A percentile compares a stretch with the other conserved stretches of the same genome.
phyloP scores from a whole-genome alignment of 2,888 invertebrate genomes.

The Anodontia alba region DNA sequence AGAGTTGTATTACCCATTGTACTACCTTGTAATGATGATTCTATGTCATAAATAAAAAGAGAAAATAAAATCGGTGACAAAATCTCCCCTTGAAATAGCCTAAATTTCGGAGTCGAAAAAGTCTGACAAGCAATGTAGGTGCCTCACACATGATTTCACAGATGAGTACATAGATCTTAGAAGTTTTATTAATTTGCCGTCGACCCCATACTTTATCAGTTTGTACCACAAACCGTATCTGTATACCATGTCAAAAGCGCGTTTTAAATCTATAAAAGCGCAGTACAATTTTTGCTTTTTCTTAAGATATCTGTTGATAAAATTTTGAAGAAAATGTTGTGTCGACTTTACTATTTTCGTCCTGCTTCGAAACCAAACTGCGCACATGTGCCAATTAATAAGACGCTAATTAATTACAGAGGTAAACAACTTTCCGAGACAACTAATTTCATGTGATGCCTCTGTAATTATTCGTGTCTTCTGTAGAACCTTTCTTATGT shows the following conservation, averaged over 20 bases:
- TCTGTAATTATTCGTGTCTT: too few relatives aligned
- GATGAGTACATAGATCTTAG: constrained; percentile 3
- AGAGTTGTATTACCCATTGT: background rate
- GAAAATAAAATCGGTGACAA: too few relatives aligned
- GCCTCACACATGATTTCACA: constrained; percentile 13
- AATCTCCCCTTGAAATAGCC: too few relatives aligned
- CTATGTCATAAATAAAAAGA: too few relatives aligned
- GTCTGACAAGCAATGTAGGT: background rate
- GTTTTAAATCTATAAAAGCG: too few relatives aligned
- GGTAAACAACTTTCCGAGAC: constrained; percentile 21
- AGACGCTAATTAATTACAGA: constrained; percentile 17
- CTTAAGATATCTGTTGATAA: background rate
- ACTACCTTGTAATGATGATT: too few relatives aligned
- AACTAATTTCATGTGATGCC: too few relatives aligned
- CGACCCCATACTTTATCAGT: too few relatives aligned
- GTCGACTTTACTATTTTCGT: background rate
- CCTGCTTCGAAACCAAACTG: constrained; percentile 11
- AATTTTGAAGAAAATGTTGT: constrained; percentile 16
- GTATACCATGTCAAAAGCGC: too few relatives aligned
- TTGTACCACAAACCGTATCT: too few relatives aligned
- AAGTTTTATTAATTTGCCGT: too few relatives aligned
- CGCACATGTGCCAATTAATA: constrained; percentile 3
- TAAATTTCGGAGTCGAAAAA: constrained; percentile 5
- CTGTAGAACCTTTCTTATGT: background rate
- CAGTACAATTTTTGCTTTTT: background rate